Evolutionary conservation across 2,888 invertebrate genomes (phyloP).

Genomic region (Mactromeris polynyma): DNA sequence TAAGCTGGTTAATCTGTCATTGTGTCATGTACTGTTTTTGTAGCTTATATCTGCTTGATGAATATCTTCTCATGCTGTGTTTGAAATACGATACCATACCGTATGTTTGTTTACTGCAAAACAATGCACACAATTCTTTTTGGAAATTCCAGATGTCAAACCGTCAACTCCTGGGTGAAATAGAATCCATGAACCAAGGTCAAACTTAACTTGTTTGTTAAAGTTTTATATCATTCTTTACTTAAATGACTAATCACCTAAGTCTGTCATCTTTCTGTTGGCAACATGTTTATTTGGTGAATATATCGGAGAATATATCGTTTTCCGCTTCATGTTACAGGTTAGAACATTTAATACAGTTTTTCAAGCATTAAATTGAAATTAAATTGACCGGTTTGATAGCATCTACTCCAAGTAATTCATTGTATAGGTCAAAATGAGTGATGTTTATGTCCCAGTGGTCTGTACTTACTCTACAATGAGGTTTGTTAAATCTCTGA

Average conservation of each 20-base stretch:
- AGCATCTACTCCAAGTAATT: conserved; percentile 3
- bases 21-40: neutral
- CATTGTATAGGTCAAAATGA: neutral
- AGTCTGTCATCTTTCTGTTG: neutral
- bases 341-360: neutral
- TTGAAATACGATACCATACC: neutral
- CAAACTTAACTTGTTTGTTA: neutral
- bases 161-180: no score
- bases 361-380: conserved; percentile 7
- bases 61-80: neutral
- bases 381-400: neutral
- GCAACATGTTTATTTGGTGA: neutral
- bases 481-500: neutral
- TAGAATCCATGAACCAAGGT: no score
- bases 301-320: neutral
- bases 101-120: conserved; percentile 3
- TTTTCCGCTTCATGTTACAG: neutral
- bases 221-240: neutral
- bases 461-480: neutral
- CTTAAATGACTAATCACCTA: neutral
- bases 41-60: neutral
- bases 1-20: neutral
- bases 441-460: neutral
- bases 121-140: no score
- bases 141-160: no score